phyloP scores from a whole-genome alignment of 2,113 vertebrate genomes.

The Phrynosoma blainvillii region DNA sequence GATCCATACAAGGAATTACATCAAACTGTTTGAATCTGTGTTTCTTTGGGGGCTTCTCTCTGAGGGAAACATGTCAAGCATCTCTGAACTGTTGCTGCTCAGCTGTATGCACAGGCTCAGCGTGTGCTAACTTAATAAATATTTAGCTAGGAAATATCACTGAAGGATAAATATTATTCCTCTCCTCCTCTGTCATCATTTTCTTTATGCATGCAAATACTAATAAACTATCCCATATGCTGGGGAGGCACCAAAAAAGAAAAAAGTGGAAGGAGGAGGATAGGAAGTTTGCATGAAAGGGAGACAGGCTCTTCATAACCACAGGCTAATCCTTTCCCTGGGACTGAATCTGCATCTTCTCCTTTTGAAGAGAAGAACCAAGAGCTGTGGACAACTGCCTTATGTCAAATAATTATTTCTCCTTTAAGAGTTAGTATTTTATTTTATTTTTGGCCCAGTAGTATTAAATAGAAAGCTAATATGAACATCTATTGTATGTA shows the following conservation, averaged over 20 bases:
- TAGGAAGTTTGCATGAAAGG: neutral
- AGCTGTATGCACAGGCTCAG: neutral
- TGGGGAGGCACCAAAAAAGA: neutral
- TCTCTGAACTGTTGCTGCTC: neutral
- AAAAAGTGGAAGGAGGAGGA: neutral
- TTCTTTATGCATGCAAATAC: slow-evolving; percentile 21
- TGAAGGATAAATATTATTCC: slow-evolving; percentile 18
- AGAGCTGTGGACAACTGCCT: neutral
- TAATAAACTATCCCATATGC: slow-evolving; percentile 8
- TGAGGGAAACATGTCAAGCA: neutral
- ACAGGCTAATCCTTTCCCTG: neutral
- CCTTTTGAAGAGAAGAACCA: neutral
- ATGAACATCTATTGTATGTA: too few species aligned
- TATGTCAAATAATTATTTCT: neutral
- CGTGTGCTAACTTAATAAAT: slow-evolving; percentile 22
- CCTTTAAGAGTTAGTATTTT: neutral
- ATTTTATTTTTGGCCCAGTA: neutral
- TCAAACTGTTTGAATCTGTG: neutral
- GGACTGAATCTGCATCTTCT: neutral
- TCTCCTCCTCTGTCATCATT: neutral
- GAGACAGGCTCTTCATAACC: neutral
- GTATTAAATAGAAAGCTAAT: neutral
- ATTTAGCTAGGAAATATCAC: slow-evolving; percentile 27
- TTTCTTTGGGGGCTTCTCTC: neutral
- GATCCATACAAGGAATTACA: neutral